Evolutionary conservation across 1,140 invertebrate genomes (phyloP).

Genomic region (Trinorchestia longiramus): DNA sequence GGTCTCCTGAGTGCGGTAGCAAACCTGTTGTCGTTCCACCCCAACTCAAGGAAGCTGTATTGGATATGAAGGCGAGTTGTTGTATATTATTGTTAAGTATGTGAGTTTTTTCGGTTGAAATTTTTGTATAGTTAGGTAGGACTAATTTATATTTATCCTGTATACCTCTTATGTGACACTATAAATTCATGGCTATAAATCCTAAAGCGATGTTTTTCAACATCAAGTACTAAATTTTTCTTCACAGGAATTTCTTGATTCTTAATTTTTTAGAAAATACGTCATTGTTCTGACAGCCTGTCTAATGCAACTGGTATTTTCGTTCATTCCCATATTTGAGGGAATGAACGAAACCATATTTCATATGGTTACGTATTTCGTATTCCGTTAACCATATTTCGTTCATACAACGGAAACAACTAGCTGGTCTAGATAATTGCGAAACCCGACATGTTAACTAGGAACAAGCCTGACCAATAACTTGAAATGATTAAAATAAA

Average conservation of each 20-base stretch:
- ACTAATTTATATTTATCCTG: too few species aligned
- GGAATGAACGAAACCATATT: not conserved
- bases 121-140: too few species aligned
- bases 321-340: not conserved
- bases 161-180: too few species aligned
- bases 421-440: not conserved
- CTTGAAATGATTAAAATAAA: not conserved
- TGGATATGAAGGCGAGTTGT: slow-evolving; percentile 64
- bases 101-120: not conserved
- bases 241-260: too few species aligned
- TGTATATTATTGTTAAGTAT: not conserved
- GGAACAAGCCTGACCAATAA: not conserved
- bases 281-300: too few species aligned
- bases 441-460: not conserved
- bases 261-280: too few species aligned
- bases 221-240: too few species aligned
- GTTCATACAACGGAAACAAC: not conserved
- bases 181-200: too few species aligned
- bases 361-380: too few species aligned
- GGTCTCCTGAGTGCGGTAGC: slow-evolving; percentile 44
- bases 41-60: slow-evolving; percentile 58
- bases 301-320: too few species aligned
- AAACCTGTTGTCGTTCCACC: slow-evolving; percentile 58
- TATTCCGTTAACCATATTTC: too few species aligned
- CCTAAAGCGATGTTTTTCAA: too few species aligned